These are phyloP conservation scores for Melitaea cinxia DNA, from an alignment of 1,140 invertebrate species.

Conservation along the genomic window DNA sequence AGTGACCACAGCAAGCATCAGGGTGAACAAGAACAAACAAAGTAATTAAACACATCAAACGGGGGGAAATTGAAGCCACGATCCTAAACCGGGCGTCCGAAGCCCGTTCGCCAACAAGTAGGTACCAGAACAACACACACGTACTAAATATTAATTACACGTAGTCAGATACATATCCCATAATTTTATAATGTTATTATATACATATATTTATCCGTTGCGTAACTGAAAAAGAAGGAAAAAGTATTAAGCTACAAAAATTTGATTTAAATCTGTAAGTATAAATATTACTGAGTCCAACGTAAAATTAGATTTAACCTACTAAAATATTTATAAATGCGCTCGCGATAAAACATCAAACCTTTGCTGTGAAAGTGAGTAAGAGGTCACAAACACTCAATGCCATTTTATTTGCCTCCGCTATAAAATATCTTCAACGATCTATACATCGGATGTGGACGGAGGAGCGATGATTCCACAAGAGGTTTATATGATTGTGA, in stretches of 20 bases:
- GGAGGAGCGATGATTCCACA: slow-evolving; percentile 11
- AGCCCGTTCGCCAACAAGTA: slow-evolving; percentile 20
- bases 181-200: no score
- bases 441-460: slow-evolving; percentile 11
- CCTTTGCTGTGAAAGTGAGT: slow-evolving; percentile 19
- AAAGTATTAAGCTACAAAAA: background rate
- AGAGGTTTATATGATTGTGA: slow-evolving; percentile 12
- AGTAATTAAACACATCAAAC: slow-evolving; percentile 82
- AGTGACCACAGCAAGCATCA: slow-evolving; percentile 72
- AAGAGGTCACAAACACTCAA: slow-evolving; percentile 18
- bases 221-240: background rate
- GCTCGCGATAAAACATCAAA: slow-evolving; percentile 7
- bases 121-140: background rate
- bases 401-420: slow-evolving; percentile 23
- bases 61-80: slow-evolving; percentile 71
- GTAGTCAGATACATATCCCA: no score
- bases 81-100: slow-evolving; percentile 52
- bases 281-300: background rate
- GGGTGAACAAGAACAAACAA: slow-evolving; percentile 77
- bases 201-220: no score
- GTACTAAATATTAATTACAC: no score
- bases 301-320: background rate
- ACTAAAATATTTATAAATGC: slow-evolving; percentile 6
- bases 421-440: slow-evolving; percentile 22
- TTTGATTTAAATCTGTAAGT: background rate